Conservation (phyloP, 2,888 invertebrate species). For the Graphium colonna region DNA sequence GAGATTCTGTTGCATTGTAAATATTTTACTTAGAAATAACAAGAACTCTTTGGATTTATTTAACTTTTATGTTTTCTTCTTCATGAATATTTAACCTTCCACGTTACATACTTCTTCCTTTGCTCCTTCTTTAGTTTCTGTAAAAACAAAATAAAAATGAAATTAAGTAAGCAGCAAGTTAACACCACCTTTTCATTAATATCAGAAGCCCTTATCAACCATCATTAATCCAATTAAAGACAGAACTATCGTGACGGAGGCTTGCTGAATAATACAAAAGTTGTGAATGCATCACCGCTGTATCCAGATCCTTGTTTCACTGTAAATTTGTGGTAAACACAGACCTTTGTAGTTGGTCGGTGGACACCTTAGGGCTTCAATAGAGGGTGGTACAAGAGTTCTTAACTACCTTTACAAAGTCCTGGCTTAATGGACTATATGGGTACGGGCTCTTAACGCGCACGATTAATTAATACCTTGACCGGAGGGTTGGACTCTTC, state of each 20-base stretch:
- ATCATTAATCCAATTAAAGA: conserved; percentile 73
- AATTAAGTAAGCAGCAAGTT: too few relatives aligned
- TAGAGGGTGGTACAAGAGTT: conserved; percentile 63
- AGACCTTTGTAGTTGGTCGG: conserved; percentile 36
- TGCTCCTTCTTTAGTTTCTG: too few relatives aligned
- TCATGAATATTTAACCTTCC: too few relatives aligned
- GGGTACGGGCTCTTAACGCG: conserved; percentile 47
- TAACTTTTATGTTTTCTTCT: too few relatives aligned
- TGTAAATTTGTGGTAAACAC: neutral
- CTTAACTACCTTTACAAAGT: conserved; percentile 56
- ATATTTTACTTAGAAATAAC: too few relatives aligned
- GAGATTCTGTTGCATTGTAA: too few relatives aligned
- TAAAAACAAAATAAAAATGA: too few relatives aligned
- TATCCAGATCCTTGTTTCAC: conserved; percentile 33
- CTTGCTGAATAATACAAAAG: conserved; percentile 71
- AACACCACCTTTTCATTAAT: conserved; percentile 41
- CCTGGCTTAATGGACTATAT: conserved; percentile 68
- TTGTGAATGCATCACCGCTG: conserved; percentile 43
- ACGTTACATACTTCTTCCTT: too few relatives aligned
- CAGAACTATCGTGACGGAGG: conserved; percentile 57
- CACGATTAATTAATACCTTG: conserved; percentile 68
- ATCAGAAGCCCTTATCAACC: conserved; percentile 71
- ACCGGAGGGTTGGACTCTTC: conserved; percentile 38
- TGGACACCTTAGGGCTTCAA: conserved; percentile 57
- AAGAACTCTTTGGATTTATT: too few relatives aligned